These are phyloP conservation scores for Zonotrichia leucophrys DNA, from an alignment of 2,113 vertebrate genomes.

Conservation along the genomic window DNA sequence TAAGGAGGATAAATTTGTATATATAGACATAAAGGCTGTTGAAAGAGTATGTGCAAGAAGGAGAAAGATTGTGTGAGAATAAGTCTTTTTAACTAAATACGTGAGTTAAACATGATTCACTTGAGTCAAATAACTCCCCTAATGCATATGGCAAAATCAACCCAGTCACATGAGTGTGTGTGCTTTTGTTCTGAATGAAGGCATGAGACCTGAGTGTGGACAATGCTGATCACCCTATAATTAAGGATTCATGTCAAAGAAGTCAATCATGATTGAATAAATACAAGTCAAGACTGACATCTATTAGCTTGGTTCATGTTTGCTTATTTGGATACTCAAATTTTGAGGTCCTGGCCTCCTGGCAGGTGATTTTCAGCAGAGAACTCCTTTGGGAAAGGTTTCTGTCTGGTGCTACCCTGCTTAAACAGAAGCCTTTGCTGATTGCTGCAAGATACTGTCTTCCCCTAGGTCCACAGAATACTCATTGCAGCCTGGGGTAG, in stretches of 20 bases:
- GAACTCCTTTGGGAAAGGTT: not conserved
- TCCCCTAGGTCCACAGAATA: not conserved
- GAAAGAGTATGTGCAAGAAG: not conserved
- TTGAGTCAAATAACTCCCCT: not conserved
- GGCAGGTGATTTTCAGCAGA: not conserved
- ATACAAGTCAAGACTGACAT: not conserved
- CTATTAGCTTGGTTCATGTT: not conserved
- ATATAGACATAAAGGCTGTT: not conserved
- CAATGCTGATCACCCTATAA: not conserved
- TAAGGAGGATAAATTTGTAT: not conserved
- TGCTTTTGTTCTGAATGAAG: not conserved
- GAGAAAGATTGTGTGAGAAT: not conserved
- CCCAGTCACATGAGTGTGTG: not conserved
- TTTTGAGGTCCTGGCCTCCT: not conserved
- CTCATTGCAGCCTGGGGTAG: not conserved
- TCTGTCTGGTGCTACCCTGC: not conserved
- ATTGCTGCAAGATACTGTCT: not conserved
- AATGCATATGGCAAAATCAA: not conserved
- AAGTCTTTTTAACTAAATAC: not conserved
- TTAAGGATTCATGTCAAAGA: not conserved
- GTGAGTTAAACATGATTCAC: not conserved
- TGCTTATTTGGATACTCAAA: not conserved
- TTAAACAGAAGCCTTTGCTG: not conserved
- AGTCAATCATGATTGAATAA: not conserved
- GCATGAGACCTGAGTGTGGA: not conserved